Evolutionary conservation across 2,113 vertebrate species (phyloP).

Genomic region (Myotis brandtii): DNA sequence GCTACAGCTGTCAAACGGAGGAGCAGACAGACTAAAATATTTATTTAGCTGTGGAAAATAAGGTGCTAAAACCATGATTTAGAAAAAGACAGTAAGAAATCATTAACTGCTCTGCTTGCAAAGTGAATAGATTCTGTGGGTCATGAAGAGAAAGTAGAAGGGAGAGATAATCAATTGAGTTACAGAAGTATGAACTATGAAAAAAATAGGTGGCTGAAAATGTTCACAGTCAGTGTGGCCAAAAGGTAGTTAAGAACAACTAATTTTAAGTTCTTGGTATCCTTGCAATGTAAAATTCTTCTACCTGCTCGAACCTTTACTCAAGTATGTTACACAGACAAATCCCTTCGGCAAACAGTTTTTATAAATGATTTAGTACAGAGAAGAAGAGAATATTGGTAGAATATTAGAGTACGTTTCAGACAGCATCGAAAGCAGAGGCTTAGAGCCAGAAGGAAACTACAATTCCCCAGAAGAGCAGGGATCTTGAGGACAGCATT

Average conservation of each 20-base stretch:
- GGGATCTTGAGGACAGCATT: not conserved
- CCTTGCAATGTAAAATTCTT: not conserved
- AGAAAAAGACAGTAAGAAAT: slow-evolving; percentile 4
- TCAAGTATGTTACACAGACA: not conserved
- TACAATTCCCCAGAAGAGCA: not conserved
- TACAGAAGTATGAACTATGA: not conserved
- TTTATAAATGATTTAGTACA: not conserved
- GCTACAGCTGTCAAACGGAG: not conserved
- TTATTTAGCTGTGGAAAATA: not conserved
- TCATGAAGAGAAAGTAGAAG: not conserved
- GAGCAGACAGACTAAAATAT: not conserved
- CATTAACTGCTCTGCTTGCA: not conserved
- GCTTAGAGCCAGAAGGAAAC: not conserved
- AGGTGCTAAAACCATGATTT: not conserved
- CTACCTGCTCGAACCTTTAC: not conserved
- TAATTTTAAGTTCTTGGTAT: not conserved
- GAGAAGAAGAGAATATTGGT: not conserved
- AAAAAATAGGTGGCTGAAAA: not conserved
- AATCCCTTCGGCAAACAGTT: not conserved
- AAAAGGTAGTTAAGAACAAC: not conserved
- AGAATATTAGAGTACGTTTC: not conserved
- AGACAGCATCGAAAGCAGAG: not conserved
- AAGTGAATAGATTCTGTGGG: not conserved
- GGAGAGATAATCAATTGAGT: not conserved
- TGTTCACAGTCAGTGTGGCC: not conserved